Evolutionary conservation across 2,113 vertebrate species (phyloP).

Genomic region (Reinhardtius hippoglossoides): DNA sequence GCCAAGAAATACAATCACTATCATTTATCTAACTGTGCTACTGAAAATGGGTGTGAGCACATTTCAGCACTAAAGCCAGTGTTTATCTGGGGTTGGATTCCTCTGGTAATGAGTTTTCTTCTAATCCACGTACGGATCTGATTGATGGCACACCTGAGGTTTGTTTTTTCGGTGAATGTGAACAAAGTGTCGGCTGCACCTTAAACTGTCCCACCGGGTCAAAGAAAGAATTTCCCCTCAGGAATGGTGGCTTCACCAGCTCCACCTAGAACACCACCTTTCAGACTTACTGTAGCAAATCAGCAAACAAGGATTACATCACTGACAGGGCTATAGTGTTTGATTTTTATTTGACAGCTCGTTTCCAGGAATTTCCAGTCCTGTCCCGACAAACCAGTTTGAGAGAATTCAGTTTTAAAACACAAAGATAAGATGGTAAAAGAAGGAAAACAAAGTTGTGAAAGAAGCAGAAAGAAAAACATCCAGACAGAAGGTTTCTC

Average conservation of each 20-base stretch:
- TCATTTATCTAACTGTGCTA: slow-evolving; percentile 3
- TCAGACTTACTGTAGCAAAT: slow-evolving; percentile 48
- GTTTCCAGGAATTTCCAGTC: slow-evolving; percentile 14
- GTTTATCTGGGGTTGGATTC: neutral
- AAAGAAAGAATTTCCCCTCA: slow-evolving; percentile 40
- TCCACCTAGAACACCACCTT: slow-evolving; percentile 20
- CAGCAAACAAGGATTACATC: slow-evolving; percentile 37
- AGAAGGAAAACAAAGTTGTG: slow-evolving; percentile 11
- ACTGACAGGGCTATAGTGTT: slow-evolving; percentile 17
- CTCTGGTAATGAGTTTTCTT: slow-evolving; percentile 8
- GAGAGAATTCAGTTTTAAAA: slow-evolving; percentile 32
- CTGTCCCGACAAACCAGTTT: slow-evolving; percentile 59
- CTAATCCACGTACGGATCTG: neutral
- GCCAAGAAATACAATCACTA: slow-evolving; percentile 3
- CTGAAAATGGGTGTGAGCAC: neutral
- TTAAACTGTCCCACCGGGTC: neutral
- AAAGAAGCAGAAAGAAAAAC: neutral
- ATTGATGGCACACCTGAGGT: slow-evolving; percentile 9
- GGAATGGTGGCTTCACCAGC: slow-evolving; percentile 27
- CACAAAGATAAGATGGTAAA: neutral
- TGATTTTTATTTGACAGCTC: slow-evolving; percentile 29
- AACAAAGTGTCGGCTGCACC: neutral
- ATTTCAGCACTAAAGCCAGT: neutral
- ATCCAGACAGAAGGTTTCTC: neutral
- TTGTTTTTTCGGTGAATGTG: neutral